Evolutionary conservation across 2,888 invertebrate genomes (phyloP), one percentile per base, ranked within the genome.

Genomic region (Thereva nobilitata): DNA sequence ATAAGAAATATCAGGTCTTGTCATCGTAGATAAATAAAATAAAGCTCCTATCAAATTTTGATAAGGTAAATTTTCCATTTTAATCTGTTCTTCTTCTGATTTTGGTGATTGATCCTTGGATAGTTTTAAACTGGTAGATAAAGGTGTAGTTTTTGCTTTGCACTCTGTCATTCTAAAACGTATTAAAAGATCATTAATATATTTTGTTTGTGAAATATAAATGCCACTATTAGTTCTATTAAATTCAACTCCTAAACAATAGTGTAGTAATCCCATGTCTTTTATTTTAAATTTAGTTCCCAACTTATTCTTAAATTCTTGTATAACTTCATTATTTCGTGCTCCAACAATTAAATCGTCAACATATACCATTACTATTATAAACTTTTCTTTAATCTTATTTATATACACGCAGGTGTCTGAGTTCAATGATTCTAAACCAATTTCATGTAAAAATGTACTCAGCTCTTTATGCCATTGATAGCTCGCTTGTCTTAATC

Each of bases 1-100:
- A 67, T 57, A 71, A 6, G 71, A 38, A n/a, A 63, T 63, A 52
- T 63, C 63, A 4, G 63, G 63, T 10, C 63, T 12, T 9, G 63
- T 63, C 4, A 3, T n/a, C 9, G 38, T 8, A 34, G 44, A 45
- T 6, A 71, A 34, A 53, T 71, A 71, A 7, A 59, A 61, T 40
- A 71, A 44, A 44, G 50, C 55, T 4, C 71, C 70, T 35, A 71
- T 53, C 8, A 71, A 47, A 23, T 65, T 35, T 38, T 68, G 47
- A 44, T 71, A 71, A 6, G 69, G 70, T 10, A 63, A 41, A 38
- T 67, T 42, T 9, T 23, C 47, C n/a, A n/a, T n/a, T n/a, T n/a
- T n/a, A n/a, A n/a, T n/a, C n/a, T n/a, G n/a, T n/a, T n/a, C n/a
- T n/a, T n/a, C n/a, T n/a, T n/a, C n/a, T n/a, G n/a, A n/a, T n/a